Conservation (phyloP, 2,797 vertebrate species). For the Pseudopleuronectes americanus region DNA sequence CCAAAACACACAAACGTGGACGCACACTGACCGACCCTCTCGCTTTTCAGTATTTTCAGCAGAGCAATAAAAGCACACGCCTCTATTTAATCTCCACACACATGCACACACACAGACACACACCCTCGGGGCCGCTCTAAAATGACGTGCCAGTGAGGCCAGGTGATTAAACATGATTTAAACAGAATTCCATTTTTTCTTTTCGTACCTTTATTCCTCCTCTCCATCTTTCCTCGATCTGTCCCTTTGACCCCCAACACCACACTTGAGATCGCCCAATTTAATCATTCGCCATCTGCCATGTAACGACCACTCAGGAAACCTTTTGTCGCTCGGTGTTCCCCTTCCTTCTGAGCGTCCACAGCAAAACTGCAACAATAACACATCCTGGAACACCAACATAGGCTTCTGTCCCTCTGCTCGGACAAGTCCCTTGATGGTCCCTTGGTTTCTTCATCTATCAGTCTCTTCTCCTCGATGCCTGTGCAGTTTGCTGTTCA, state of each 20-base stretch:
- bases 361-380: slow-evolving; percentile 44
- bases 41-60: slow-evolving; percentile 12
- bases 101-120: slow-evolving; percentile 21
- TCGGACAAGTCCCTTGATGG: slow-evolving; percentile 67
- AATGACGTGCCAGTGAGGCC: slow-evolving; percentile 40
- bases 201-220: slow-evolving; percentile 2
- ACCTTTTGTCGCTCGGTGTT: slow-evolving; percentile 35
- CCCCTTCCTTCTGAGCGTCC: slow-evolving; percentile 48
- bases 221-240: slow-evolving; percentile 1
- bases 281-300: slow-evolving; percentile 66
- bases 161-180: slow-evolving; percentile 47
- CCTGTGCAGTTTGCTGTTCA: slow-evolving; percentile 1
- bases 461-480: slow-evolving; percentile 8
- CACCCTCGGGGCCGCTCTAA: slow-evolving; percentile 41
- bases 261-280: slow-evolving; percentile 30
- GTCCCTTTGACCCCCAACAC: slow-evolving; percentile 6
- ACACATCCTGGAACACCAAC: slow-evolving; percentile 46
- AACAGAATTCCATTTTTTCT: slow-evolving; percentile 46
- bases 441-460: slow-evolving; percentile 59
- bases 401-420: slow-evolving; percentile 39
- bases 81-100: slow-evolving; percentile 6
- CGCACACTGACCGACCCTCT: slow-evolving; percentile 1
- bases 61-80: slow-evolving; percentile 1
- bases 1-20: slow-evolving; percentile 29
- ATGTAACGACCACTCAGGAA: slow-evolving; percentile 54